A percentile compares a stretch with the other conserved stretches of the same genome.
Evolutionary conservation across 1,140 invertebrate species (phyloP).

Genomic region (Bombus turneri): DNA sequence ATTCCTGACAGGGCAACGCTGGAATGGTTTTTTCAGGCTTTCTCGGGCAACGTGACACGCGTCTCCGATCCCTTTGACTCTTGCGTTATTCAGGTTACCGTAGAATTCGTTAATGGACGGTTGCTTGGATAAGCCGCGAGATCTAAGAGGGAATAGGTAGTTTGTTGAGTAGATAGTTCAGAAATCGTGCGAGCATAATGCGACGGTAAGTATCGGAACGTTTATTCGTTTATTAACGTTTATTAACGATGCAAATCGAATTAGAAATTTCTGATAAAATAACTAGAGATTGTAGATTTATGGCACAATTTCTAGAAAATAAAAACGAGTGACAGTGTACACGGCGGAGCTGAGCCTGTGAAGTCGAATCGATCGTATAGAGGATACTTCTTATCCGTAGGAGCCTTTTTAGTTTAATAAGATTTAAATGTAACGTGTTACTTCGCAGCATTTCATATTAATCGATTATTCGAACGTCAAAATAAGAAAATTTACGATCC

Average conservation of each 20-base stretch:
- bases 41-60: neutral
- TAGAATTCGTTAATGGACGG: constrained; percentile 62
- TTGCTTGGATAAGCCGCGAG: neutral
- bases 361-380: too few species aligned
- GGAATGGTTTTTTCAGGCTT: constrained; percentile 1
- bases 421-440: too few species aligned
- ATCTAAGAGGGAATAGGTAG: neutral
- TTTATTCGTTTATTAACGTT: neutral
- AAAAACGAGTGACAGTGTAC: too few species aligned
- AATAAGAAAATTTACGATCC: neutral
- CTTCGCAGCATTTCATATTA: neutral
- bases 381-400: too few species aligned
- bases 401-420: too few species aligned
- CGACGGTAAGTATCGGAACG: neutral
- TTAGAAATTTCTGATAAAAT: too few species aligned
- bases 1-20: constrained; percentile 13
- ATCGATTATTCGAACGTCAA: neutral
- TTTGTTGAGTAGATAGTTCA: neutral
- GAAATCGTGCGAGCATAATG: neutral
- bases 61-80: constrained; percentile 30
- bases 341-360: too few species aligned
- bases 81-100: constrained; percentile 57
- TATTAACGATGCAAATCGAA: too few species aligned
- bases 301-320: too few species aligned
- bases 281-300: too few species aligned